Percentiles rank a stretch among this genome's conserved stretches.
Conservation (phyloP, 2,888 invertebrate genomes). For the Drosophila aldrichi region DNA sequence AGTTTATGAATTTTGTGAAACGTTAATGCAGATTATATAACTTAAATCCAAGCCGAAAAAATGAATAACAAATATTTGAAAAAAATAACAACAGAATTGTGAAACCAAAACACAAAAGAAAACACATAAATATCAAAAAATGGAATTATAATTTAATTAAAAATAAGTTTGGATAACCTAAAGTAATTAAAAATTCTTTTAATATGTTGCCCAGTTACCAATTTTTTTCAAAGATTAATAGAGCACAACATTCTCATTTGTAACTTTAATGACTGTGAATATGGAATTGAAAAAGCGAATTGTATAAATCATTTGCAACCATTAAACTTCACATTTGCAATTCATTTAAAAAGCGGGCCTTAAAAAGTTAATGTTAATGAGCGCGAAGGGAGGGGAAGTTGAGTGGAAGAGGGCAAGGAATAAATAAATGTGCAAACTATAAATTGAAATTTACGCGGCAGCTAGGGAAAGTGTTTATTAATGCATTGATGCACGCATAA, state of each 20-base stretch:
- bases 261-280: slow-evolving; percentile 1
- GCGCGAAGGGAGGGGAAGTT: not conserved
- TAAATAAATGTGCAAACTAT: slow-evolving; percentile 34
- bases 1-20: not conserved
- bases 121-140: not conserved
- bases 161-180: not conserved
- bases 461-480: slow-evolving; percentile 57
- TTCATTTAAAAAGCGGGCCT: slow-evolving; percentile 35
- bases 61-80: not conserved
- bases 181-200: slow-evolving; percentile 3
- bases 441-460: slow-evolving; percentile 41
- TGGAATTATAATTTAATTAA: not conserved
- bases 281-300: not conserved
- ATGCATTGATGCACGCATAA: slow-evolving; percentile 72
- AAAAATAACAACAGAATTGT: not conserved
- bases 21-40: not conserved
- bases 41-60: not conserved
- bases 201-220: not conserved
- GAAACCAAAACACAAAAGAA: not conserved
- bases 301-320: slow-evolving; percentile 41
- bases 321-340: slow-evolving; percentile 30
- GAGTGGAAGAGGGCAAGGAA: not conserved
- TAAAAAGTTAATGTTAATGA: slow-evolving; percentile 51
- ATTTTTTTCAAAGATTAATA: not conserved
- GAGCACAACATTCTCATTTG: not conserved